Conservation (phyloP, 2,888 invertebrate genomes). For the Drosophila mayaguana region DNA sequence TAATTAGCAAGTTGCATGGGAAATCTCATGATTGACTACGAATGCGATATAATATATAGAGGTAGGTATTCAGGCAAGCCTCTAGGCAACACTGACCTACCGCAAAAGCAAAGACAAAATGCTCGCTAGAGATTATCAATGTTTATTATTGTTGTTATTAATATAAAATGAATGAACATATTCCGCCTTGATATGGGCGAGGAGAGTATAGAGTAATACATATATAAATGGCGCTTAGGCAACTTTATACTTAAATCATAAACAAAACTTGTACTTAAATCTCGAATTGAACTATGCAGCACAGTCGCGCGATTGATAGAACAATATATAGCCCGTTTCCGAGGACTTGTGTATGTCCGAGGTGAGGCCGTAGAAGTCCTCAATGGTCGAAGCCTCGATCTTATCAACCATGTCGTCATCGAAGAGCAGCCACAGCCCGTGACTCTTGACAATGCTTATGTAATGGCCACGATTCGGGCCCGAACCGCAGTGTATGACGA, state of each 20-base stretch:
- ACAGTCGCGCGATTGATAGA: conserved; percentile 97
- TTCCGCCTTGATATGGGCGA: background rate
- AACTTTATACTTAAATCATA: conserved; percentile 23
- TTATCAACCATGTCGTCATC: conserved; percentile 99
- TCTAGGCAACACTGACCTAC: conserved; percentile 45
- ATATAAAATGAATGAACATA: conserved; percentile 7
- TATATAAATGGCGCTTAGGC: conserved; percentile 12
- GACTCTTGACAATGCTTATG: conserved; percentile 99
- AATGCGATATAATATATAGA: conserved; percentile 1
- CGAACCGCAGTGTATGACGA: conserved; percentile 99
- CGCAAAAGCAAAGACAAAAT: conserved; percentile 10
- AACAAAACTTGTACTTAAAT: background rate
- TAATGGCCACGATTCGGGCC: conserved; percentile 99
- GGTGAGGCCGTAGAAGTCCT: conserved; percentile 99
- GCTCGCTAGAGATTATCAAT: conserved; percentile 9
- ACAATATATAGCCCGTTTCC: conserved; percentile 99
- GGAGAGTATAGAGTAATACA: conserved; percentile 1
- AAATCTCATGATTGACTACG: conserved; percentile 34
- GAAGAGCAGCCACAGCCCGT: conserved; percentile 99
- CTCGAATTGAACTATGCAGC: conserved; percentile 72
- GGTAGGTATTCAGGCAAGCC: conserved; percentile 41
- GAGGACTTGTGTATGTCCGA: conserved; percentile 99
- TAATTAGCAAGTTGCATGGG: conserved; percentile 49
- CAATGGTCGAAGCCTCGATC: conserved; percentile 98
- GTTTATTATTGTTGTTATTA: conserved; percentile 44